phyloP scores from a whole-genome alignment of 2,113 vertebrate genomes.

The Anas platyrhynchos region DNA sequence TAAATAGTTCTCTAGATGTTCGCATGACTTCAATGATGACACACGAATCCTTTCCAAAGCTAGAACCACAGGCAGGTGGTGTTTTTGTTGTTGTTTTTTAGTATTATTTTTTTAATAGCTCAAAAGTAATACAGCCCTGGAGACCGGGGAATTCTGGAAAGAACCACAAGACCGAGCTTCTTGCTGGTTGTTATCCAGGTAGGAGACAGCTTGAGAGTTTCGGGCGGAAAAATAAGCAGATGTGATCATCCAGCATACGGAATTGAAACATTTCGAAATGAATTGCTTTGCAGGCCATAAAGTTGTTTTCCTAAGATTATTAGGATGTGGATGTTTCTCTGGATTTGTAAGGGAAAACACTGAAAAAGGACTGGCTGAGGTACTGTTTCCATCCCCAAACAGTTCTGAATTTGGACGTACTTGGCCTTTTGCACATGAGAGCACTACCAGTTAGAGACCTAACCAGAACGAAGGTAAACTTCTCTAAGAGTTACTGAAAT shows the following conservation, averaged over 20 bases:
- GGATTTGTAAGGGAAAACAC: not conserved
- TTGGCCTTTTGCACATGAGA: not conserved
- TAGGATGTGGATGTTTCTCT: not conserved
- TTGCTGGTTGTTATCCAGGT: slow-evolving; percentile 6
- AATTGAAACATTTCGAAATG: not conserved
- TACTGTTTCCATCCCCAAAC: not conserved
- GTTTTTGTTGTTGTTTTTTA: not conserved
- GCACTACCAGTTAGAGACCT: not conserved
- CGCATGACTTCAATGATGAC: not conserved
- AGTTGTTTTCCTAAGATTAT: not conserved
- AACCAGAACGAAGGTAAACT: not conserved
- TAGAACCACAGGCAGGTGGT: not conserved
- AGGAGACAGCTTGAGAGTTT: slow-evolving; percentile 31
- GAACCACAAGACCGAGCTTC: not conserved
- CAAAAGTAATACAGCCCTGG: not conserved
- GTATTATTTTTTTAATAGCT: not conserved
- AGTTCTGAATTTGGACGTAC: not conserved
- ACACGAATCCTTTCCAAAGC: not conserved
- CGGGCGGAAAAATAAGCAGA: not conserved
- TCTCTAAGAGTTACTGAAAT: not conserved
- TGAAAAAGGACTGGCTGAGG: not conserved
- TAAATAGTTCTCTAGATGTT: not conserved
- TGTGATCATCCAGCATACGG: not conserved
- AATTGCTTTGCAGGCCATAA: not conserved
- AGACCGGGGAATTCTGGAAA: not conserved